phyloP scores from a whole-genome alignment of 1,140 invertebrate genomes.

The Zaprionus camerounensis region DNA sequence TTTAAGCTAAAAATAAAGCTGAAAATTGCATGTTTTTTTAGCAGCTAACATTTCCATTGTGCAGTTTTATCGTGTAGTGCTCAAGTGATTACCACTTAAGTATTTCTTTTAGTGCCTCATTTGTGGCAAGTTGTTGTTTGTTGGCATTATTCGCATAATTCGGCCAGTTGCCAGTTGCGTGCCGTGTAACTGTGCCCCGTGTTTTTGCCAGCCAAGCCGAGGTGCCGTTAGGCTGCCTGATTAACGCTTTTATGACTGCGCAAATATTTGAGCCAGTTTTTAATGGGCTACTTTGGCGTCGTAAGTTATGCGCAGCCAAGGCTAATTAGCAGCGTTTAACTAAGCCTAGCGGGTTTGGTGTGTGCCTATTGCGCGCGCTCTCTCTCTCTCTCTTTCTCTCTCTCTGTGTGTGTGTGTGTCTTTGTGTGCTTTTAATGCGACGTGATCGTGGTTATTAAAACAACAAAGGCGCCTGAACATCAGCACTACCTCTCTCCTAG shows the following conservation, averaged over 20 bases:
- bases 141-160: constrained; percentile 34
- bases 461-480: constrained; percentile 50
- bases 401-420: not conserved
- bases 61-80: not conserved
- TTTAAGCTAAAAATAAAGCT: not conserved
- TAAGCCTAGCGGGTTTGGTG: constrained; percentile 53
- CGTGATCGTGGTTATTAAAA: constrained; percentile 79
- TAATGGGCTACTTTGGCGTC: constrained; percentile 58
- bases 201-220: not conserved
- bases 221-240: constrained; percentile 27
- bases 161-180: constrained; percentile 43
- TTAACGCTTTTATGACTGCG: constrained; percentile 67
- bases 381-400: not conserved
- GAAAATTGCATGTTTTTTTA: not conserved
- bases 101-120: constrained; percentile 38
- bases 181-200: constrained; percentile 11
- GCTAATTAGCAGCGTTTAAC: constrained; percentile 78
- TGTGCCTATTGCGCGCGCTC: not conserved
- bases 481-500: not conserved
- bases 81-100: constrained; percentile 27
- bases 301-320: constrained; percentile 56
- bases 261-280: constrained; percentile 69
- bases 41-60: not conserved
- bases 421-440: constrained; percentile 59
- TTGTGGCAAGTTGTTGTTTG: constrained; percentile 44